Conservation (phyloP, 2,888 invertebrate species). For the Blastobasis lacticolella region DNA sequence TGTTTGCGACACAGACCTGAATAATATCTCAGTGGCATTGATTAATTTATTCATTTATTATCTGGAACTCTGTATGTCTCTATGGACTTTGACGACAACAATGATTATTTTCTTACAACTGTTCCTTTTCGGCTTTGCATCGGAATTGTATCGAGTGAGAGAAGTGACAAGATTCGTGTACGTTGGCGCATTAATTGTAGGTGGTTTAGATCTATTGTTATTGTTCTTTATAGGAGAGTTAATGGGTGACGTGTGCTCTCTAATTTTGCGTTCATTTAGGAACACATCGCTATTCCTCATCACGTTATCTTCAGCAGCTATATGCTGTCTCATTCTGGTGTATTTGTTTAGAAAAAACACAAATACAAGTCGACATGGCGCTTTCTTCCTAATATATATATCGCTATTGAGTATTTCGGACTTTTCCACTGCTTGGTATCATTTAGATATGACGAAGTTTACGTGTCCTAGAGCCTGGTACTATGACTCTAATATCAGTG, state of each 20-base stretch:
- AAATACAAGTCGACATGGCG: slow-evolving; percentile 9
- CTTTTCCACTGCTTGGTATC: background rate
- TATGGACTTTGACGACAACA: slow-evolving; percentile 14
- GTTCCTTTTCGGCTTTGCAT: slow-evolving; percentile 19
- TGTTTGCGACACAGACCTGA: too few relatives aligned
- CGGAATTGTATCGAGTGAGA: slow-evolving; percentile 17
- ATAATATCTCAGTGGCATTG: too few relatives aligned
- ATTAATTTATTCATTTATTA: background rate
- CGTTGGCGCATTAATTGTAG: slow-evolving; percentile 11
- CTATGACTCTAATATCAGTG: too few relatives aligned
- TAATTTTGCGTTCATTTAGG: slow-evolving; percentile 11
- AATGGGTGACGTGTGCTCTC: background rate
- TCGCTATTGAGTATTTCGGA: slow-evolving; percentile 13
- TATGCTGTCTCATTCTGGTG: slow-evolving; percentile 10
- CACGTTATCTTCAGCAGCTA: slow-evolving; percentile 17
- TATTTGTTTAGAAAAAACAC: slow-evolving; percentile 9
- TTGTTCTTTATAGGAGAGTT: too few relatives aligned
- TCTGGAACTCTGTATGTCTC: slow-evolving; percentile 11
- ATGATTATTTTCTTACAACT: slow-evolving; percentile 21
- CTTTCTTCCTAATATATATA: slow-evolving; percentile 17
- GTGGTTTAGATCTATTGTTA: slow-evolving; percentile 14
- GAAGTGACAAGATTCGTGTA: slow-evolving; percentile 15
- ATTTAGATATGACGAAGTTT: background rate
- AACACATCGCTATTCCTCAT: slow-evolving; percentile 18
- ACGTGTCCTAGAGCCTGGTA: too few relatives aligned